Base-by-base conservation (phyloP, 2,113 vertebrate genomes). In the Nestor notabilis region DNA sequence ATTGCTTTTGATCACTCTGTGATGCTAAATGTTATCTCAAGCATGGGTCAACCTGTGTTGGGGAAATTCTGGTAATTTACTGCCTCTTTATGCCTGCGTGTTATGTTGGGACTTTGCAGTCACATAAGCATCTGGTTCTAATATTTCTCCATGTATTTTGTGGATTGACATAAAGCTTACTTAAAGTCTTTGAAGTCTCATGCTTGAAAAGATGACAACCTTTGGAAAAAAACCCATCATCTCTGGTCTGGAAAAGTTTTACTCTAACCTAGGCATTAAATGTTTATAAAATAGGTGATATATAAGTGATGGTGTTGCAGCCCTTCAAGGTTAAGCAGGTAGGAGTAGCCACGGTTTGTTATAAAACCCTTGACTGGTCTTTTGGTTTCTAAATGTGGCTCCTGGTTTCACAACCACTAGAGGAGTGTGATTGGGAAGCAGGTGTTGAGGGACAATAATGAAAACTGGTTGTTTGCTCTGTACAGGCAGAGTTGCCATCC, bases 401-500 rank as follows among this genome's bases (percentile, higher is more conserved):
- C 14, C 15, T 81, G 3, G 15, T 35, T 50, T 64, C 13, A 3
- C 28, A n/a, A 0, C 39, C 2, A 1, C 3, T 13, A 13, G 11
- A 44, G 37, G 27, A 64, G 20, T n/a, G n/a, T 5, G 5, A 8
- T 63, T 50, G 47, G 41, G 20, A 31, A 24, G 5, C 18, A 39
- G 12, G 7, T 28, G 52, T 76, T 56, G n/a, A 79, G 18, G 31
- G 29, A 4, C 10, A 15, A 5, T 21, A 23, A 6, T 41, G 25
- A 13, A 14, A 49, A 4, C 2, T 7, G 10, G 10, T 44, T 20
- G 18, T 39, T 16, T 63, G 10, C 7, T 19, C 29, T 75, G 7
- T 8, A 4, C 0, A 6, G 29, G 41, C 49, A 68, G 13, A 55
- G 24, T 10, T 80, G 11, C 19, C 0, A 0, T 3, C 44, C 15